These are phyloP conservation scores for Synaphobranchus kaupii DNA, from an alignment of 2,797 vertebrate genomes.

Conservation along the genomic window DNA sequence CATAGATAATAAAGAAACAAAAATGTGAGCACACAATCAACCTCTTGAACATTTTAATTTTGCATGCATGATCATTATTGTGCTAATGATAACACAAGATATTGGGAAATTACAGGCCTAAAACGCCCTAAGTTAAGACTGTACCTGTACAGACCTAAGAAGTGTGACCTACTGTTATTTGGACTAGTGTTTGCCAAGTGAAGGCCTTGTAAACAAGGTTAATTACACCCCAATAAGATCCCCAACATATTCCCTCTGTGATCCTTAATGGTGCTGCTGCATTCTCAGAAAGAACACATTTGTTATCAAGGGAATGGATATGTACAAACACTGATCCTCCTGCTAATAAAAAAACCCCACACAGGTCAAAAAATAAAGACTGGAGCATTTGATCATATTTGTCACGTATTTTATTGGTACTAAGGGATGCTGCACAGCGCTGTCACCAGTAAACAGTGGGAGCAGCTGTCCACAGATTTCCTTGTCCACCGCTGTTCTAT, in stretches of 20 bases:
- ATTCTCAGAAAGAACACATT: not conserved
- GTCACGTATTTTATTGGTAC: slow-evolving; percentile 25
- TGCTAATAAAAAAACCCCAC: not conserved
- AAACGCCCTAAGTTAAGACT: slow-evolving; percentile 41
- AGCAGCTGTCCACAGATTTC: slow-evolving; percentile 57
- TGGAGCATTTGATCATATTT: too few relatives aligned
- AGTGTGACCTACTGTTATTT: slow-evolving; percentile 41
- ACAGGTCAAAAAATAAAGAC: not conserved
- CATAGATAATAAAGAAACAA: not conserved
- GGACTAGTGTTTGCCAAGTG: slow-evolving; percentile 45
- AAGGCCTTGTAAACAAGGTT: slow-evolving; percentile 49
- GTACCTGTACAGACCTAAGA: slow-evolving; percentile 41
- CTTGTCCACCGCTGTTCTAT: slow-evolving; percentile 52
- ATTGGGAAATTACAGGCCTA: slow-evolving; percentile 36
- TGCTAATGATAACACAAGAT: slow-evolving; percentile 30
- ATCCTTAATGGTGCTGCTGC: slow-evolving; percentile 13
- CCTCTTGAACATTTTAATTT: not conserved
- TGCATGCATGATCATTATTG: not conserved
- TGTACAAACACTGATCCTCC: not conserved
- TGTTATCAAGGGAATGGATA: not conserved
- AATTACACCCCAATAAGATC: slow-evolving; percentile 38
- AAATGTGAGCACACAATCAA: not conserved
- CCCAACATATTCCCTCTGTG: slow-evolving; percentile 18
- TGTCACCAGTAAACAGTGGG: slow-evolving; percentile 57
- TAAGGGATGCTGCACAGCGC: slow-evolving; percentile 23